Evolutionary conservation across 2,888 invertebrate species (phyloP).

Genomic region (Drosophila helvetica): DNA sequence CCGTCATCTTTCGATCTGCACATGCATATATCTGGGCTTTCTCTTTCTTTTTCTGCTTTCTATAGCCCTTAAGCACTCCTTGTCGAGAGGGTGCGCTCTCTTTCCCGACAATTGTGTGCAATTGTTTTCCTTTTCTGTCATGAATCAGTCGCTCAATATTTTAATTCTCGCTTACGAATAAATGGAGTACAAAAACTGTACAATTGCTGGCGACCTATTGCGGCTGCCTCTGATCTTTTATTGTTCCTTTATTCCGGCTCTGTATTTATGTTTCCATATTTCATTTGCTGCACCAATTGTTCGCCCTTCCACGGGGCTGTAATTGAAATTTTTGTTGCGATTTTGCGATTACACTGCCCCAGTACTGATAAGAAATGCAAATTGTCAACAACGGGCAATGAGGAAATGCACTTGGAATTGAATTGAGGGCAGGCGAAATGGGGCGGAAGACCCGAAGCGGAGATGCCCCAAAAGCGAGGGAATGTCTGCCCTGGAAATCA

Average conservation of each 20-base stretch:
- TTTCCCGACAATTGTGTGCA: background rate
- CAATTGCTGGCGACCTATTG: slow-evolving; percentile 55
- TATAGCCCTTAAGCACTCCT: no score
- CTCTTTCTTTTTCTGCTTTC: no score
- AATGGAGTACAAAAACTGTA: slow-evolving; percentile 42
- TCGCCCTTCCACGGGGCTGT: slow-evolving; percentile 34
- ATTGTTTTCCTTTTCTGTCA: background rate
- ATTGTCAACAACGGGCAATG: slow-evolving; percentile 26
- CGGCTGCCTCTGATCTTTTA: slow-evolving; percentile 29
- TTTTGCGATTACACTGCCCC: slow-evolving; percentile 37
- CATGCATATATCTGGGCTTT: no score
- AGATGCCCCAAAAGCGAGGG: slow-evolving; percentile 5
- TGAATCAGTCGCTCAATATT: slow-evolving; percentile 68
- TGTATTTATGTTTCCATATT: slow-evolving; percentile 4
- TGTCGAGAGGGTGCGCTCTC: background rate
- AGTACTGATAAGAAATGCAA: slow-evolving; percentile 59
- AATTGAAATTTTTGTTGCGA: slow-evolving; percentile 17
- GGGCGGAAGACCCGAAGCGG: slow-evolving; percentile 6
- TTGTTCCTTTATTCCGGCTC: background rate
- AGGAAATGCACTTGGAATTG: slow-evolving; percentile 16
- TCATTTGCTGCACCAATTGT: slow-evolving; percentile 8
- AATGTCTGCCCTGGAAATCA: background rate
- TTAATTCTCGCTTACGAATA: slow-evolving; percentile 66
- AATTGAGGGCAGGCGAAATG: background rate
- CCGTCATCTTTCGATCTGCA: background rate